A percentile compares a stretch with the other conserved stretches of the same genome.
Conservation (phyloP, 2,113 vertebrate species). For the Shinisaurus crocodilurus region DNA sequence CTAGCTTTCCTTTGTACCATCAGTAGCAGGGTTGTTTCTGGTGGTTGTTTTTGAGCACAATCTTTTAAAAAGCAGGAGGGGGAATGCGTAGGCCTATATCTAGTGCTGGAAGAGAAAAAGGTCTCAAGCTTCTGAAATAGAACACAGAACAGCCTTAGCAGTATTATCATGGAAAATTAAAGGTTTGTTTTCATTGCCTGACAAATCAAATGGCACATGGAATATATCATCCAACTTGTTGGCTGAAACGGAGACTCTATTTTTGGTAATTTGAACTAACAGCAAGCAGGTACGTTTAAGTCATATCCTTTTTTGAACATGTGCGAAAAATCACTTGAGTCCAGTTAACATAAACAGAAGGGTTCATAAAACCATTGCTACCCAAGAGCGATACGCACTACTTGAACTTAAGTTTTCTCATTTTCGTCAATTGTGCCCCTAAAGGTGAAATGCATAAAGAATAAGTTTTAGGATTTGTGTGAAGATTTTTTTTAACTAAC, state of each 20-base stretch:
- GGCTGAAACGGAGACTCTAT: conserved; percentile 42
- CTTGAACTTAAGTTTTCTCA: conserved; percentile 22
- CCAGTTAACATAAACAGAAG: conserved; percentile 41
- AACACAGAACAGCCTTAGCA: conserved; percentile 29
- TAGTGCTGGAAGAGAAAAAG: conserved; percentile 38
- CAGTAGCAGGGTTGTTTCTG: conserved; percentile 13
- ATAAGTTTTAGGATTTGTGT: not conserved
- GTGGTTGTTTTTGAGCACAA: conserved; percentile 26
- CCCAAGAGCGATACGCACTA: not conserved
- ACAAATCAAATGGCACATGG: conserved; percentile 59
- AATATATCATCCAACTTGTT: conserved; percentile 55
- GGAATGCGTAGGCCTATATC: not conserved
- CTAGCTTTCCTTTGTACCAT: conserved; percentile 6
- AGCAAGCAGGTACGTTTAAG: conserved; percentile 44
- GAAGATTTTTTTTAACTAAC: not conserved
- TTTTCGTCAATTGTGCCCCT: not conserved
- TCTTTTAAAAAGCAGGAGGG: conserved; percentile 25
- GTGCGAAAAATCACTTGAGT: not conserved
- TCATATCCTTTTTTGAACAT: conserved; percentile 63
- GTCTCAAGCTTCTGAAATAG: conserved; percentile 47
- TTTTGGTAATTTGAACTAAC: conserved; percentile 61
- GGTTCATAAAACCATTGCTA: not conserved
- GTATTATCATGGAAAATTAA: conserved; percentile 58
- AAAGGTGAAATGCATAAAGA: conserved; percentile 8
- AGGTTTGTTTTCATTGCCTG: conserved; percentile 63